Conservation (phyloP, 2,888 invertebrate species). For the Macrostomum cliftonense region DNA sequence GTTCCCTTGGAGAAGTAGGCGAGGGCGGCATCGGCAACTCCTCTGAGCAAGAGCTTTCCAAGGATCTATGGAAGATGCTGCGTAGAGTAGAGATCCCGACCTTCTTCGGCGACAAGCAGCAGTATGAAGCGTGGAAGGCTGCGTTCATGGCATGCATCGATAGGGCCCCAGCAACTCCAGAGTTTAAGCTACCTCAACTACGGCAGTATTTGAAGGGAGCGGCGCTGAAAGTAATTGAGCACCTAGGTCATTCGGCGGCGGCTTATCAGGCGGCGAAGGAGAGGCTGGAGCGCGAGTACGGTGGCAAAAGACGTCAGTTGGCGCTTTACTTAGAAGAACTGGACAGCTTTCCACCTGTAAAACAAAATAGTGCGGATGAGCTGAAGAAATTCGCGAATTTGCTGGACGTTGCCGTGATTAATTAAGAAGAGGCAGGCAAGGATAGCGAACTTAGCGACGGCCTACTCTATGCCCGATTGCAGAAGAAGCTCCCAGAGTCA, state of each 20-base stretch:
- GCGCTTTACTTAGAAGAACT: constrained; percentile 7
- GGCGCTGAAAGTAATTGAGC: constrained; percentile 4
- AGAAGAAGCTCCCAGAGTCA: no score
- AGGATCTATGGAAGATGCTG: constrained; percentile 7
- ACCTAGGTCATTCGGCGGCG: constrained; percentile 8
- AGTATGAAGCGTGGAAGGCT: constrained; percentile 12
- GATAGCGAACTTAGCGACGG: constrained; percentile 3
- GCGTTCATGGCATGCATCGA: constrained; percentile 10
- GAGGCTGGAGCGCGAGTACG: constrained; percentile 9
- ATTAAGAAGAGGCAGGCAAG: constrained; percentile 7
- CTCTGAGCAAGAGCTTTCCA: no score
- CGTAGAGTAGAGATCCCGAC: constrained; percentile 9
- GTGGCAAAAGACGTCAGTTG: constrained; percentile 9
- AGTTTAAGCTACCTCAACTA: constrained; percentile 13
- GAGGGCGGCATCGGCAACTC: no score
- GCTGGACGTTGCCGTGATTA: constrained; percentile 7
- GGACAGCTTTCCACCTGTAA: constrained; percentile 7
- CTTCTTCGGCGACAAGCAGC: constrained; percentile 9
- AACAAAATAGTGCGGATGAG: constrained; percentile 2
- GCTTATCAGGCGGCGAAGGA: constrained; percentile 11
- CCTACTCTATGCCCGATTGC: constrained; percentile 1
- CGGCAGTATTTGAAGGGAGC: constrained; percentile 11
- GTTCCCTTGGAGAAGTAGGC: no score
- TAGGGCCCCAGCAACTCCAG: constrained; percentile 9
- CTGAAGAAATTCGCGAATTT: constrained; percentile 8